Conservation (phyloP, 2,797 vertebrate species). For the Gallinago stenura region DNA sequence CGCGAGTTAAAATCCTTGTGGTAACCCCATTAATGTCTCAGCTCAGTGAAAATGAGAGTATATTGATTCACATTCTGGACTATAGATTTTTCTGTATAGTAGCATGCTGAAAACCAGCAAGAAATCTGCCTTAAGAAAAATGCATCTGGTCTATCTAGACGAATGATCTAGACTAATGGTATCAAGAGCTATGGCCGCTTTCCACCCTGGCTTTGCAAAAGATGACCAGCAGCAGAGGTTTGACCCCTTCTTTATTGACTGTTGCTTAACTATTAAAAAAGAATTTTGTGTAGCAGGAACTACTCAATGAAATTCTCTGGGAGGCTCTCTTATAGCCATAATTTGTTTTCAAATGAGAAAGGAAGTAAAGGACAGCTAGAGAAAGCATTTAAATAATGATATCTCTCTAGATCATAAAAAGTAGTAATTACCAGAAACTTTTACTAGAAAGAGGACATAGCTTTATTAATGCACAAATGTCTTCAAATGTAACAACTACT, state of each 20-base stretch:
- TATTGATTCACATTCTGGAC: neutral
- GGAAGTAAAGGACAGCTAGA: neutral
- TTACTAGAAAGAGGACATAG: neutral
- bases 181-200: neutral
- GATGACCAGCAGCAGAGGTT: neutral
- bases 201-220: neutral
- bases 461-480: neutral
- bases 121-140: neutral
- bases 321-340: neutral
- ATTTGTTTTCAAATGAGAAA: neutral
- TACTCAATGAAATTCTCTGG: neutral
- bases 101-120: neutral
- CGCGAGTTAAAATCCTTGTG: neutral
- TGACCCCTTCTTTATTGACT: neutral
- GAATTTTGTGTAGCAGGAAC: neutral
- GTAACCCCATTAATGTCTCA: neutral
- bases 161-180: neutral
- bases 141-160: neutral
- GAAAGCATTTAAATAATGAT: neutral
- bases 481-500: neutral
- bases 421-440: neutral
- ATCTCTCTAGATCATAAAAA: neutral
- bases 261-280: neutral
- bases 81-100: neutral
- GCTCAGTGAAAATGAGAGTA: neutral